Conservation (phyloP, 2,888 invertebrate species). For the Gisinianus flammeolus region DNA sequence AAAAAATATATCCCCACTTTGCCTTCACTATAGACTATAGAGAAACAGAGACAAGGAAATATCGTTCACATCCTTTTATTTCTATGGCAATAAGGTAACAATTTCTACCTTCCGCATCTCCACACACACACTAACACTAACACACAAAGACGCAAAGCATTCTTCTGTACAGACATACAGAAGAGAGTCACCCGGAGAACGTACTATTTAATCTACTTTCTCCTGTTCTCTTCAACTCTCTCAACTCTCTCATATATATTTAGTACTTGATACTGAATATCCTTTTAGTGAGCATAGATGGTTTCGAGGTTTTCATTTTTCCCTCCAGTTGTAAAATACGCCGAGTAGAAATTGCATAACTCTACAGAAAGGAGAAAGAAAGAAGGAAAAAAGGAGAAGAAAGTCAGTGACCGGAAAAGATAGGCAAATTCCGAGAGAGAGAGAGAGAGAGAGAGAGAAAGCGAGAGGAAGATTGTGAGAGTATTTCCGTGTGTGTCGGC, state of each 20-base stretch:
- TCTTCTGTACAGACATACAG: neutral
- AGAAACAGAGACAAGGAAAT: constrained; percentile 24
- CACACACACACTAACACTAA: neutral
- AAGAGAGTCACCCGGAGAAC: neutral
- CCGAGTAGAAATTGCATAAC: neutral
- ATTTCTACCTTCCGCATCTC: neutral
- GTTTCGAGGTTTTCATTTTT: neutral
- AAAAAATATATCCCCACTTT: neutral
- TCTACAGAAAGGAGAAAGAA: neutral
- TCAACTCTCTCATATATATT: neutral
- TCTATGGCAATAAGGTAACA: neutral
- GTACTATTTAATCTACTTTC: neutral
- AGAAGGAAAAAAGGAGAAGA: neutral
- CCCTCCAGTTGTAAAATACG: neutral
- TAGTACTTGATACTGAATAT: too few relatives aligned
- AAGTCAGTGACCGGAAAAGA: neutral
- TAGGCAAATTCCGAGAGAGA: neutral
- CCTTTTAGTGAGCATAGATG: too few relatives aligned
- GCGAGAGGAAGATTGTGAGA: neutral
- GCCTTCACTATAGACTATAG: neutral
- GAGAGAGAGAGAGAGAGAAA: neutral
- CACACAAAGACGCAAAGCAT: neutral
- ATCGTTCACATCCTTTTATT: neutral
- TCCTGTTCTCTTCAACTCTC: neutral
- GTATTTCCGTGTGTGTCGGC: neutral